phyloP scores from a whole-genome alignment of 2,888 invertebrate genomes.

The Autographa gamma region DNA sequence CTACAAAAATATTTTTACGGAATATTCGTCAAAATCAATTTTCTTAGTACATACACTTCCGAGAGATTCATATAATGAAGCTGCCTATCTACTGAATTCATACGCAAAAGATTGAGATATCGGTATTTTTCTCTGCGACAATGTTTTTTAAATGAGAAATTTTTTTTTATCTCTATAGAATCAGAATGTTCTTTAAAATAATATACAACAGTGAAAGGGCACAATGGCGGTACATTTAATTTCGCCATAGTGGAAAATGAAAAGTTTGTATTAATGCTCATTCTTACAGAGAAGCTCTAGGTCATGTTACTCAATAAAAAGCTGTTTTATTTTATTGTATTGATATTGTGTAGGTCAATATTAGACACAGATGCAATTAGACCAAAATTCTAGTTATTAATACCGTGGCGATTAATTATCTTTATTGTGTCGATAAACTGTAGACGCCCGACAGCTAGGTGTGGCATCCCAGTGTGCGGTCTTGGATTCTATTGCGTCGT shows the following conservation, averaged over 20 bases:
- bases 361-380: background rate
- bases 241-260: no score
- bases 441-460: background rate
- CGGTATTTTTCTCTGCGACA: background rate
- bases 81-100: background rate
- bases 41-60: background rate
- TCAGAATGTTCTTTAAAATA: no score
- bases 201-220: no score
- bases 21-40: background rate
- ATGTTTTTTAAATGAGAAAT: no score
- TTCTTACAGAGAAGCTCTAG: no score
- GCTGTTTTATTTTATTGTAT: background rate
- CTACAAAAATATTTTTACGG: background rate
- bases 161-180: no score
- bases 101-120: background rate
- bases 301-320: background rate
- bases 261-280: no score
- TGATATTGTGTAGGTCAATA: background rate
- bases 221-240: no score
- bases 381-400: background rate
- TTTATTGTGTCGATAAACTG: background rate
- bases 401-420: background rate
- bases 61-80: background rate
- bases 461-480: background rate
- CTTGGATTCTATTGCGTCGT: background rate